Percentiles rank a stretch among this genome's conserved stretches.
These are phyloP conservation scores for Tenthredo mesomela DNA, from an alignment of 2,888 invertebrate genomes.

Conservation along the genomic window DNA sequence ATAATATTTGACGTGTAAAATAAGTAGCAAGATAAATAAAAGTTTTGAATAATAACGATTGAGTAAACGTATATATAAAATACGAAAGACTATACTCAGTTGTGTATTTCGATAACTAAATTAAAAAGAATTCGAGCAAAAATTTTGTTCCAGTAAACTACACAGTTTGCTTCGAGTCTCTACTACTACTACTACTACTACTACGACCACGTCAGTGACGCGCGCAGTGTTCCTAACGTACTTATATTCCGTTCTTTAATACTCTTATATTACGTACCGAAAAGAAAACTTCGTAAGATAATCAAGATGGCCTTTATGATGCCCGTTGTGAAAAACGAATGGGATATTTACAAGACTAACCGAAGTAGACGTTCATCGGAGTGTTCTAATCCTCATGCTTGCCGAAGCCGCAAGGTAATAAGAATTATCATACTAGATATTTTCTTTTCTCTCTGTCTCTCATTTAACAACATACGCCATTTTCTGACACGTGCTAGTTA, in stretches of 20 bases:
- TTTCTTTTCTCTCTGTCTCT: not conserved
- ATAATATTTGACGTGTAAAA: constrained; percentile 60
- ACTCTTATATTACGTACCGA: not conserved
- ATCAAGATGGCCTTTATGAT: constrained; percentile 94
- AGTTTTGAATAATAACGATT: not conserved
- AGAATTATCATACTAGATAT: not conserved
- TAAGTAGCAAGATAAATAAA: not conserved
- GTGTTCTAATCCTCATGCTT: constrained; percentile 82
- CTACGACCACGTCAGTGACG: constrained; percentile 24
- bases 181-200: too few species aligned
- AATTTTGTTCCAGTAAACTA: constrained; percentile 7
- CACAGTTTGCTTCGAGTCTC: constrained; percentile 17
- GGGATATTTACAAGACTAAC: constrained; percentile 94
- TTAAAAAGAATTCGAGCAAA: constrained; percentile 38
- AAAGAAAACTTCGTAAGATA: not conserved
- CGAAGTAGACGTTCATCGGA: constrained; percentile 89
- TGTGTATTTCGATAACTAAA: not conserved
- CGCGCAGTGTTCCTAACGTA: constrained; percentile 31
- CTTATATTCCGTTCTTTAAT: not conserved
- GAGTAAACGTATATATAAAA: not conserved
- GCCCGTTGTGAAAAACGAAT: constrained; percentile 96
- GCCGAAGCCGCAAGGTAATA: constrained; percentile 83
- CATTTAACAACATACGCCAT: constrained; percentile 29
- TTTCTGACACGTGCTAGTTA: constrained; percentile 43
- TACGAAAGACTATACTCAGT: not conserved